These are phyloP conservation scores for Nomada ruficornis DNA, from an alignment of 2,888 invertebrate genomes.

Conservation along the genomic window DNA sequence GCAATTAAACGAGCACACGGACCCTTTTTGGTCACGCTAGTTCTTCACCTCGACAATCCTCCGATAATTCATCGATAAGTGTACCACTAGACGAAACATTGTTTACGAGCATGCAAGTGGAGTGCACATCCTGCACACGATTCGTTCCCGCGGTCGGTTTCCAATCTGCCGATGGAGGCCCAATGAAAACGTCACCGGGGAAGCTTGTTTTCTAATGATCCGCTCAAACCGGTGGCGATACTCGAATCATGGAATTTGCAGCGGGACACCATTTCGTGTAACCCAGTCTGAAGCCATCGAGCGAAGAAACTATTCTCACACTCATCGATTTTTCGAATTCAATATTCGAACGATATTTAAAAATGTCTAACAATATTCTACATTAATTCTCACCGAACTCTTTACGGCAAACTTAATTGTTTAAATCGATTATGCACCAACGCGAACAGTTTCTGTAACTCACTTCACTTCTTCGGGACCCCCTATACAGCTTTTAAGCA, in stretches of 20 bases:
- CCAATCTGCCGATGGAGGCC: constrained; percentile 2
- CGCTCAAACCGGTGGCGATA: constrained; percentile 54
- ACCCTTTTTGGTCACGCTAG: constrained; percentile 69
- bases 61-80: constrained; percentile 62
- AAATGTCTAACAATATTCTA: no score
- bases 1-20: constrained; percentile 67
- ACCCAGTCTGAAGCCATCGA: background rate
- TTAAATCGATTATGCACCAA: no score
- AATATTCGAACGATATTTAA: background rate
- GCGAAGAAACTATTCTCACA: constrained; percentile 4
- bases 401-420: no score
- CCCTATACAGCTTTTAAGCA: no score
- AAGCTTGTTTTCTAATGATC: constrained; percentile 42
- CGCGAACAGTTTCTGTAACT: no score
- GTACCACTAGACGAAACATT: constrained; percentile 54
- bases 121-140: background rate
- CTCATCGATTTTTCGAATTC: constrained; percentile 1
- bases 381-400: no score
- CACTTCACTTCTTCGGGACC: no score
- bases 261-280: constrained; percentile 37
- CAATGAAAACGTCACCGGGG: constrained; percentile 42
- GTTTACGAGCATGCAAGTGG: constrained; percentile 49
- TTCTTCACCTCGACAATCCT: constrained; percentile 57
- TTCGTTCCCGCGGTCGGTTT: constrained; percentile 8
- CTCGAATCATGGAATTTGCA: constrained; percentile 19